phyloP scores from a whole-genome alignment of 2,113 vertebrate genomes.

The Varanus komodoensis region DNA sequence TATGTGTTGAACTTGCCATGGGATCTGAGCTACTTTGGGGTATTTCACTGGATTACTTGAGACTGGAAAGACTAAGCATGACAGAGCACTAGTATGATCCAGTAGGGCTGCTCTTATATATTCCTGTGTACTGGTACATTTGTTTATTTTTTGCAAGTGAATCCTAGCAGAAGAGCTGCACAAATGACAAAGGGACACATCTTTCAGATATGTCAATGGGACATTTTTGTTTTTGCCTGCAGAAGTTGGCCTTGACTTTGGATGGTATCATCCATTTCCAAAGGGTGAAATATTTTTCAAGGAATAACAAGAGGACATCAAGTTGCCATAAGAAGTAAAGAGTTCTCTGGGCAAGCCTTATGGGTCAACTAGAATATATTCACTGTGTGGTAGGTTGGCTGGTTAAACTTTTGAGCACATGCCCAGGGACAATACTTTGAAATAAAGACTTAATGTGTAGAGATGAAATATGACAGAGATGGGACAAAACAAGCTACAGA shows the following conservation, averaged over 20 bases:
- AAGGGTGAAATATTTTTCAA: constrained; percentile 36
- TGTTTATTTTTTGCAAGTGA: constrained; percentile 33
- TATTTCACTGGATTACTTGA: neutral
- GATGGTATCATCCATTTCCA: constrained; percentile 28
- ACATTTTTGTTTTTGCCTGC: constrained; percentile 33
- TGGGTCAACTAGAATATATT: constrained; percentile 52
- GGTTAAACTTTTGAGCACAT: constrained; percentile 66
- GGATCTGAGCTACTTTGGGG: neutral
- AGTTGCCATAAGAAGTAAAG: constrained; percentile 49
- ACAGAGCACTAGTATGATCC: neutral
- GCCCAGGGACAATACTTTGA: constrained; percentile 57
- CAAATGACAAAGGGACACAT: constrained; percentile 7
- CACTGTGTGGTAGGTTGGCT: constrained; percentile 55
- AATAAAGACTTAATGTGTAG: constrained; percentile 62
- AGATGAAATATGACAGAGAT: constrained; percentile 73
- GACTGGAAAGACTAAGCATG: neutral
- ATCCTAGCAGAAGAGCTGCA: constrained; percentile 20
- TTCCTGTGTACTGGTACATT: neutral
- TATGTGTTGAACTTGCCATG: neutral
- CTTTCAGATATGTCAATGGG: constrained; percentile 16
- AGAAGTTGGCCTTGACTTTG: constrained; percentile 40
- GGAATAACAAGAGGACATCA: neutral
- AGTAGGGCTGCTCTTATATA: neutral
- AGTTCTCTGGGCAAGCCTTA: constrained; percentile 64
- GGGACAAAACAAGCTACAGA: constrained; percentile 68